phyloP scores from a whole-genome alignment of 1,140 invertebrate species.

The Colletes gigas region DNA sequence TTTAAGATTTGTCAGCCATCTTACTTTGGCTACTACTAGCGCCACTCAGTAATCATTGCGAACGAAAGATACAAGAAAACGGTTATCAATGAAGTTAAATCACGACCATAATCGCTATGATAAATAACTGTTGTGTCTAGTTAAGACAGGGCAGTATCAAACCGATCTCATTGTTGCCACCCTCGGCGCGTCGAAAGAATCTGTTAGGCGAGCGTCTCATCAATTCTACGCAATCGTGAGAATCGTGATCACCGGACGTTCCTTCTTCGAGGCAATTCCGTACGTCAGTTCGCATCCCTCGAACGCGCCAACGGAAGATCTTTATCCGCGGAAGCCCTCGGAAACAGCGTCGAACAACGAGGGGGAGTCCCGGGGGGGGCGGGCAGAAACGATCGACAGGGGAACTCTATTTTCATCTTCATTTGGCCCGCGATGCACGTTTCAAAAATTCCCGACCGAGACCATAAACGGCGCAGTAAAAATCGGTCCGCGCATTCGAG shows the following conservation, averaged over 20 bases:
- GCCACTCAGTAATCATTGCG: no score
- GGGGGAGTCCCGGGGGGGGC: background rate
- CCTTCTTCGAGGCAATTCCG: background rate
- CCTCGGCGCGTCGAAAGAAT: no score
- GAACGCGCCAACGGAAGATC: conserved; percentile 5
- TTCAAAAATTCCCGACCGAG: conserved; percentile 47
- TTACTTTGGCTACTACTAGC: no score
- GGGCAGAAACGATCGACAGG: background rate
- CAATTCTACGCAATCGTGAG: background rate
- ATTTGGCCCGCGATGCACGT: conserved; percentile 17
- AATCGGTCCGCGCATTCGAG: conserved; percentile 33
- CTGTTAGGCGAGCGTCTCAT: background rate
- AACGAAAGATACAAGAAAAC: no score
- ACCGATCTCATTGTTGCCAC: no score
- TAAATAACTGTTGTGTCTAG: no score
- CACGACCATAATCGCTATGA: no score
- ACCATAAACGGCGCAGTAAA: conserved; percentile 33
- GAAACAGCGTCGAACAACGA: background rate
- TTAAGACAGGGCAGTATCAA: no score
- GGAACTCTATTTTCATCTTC: conserved; percentile 39
- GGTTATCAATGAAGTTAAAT: no score
- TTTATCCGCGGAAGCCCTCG: conserved; percentile 7
- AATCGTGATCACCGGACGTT: background rate
- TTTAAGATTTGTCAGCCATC: no score
- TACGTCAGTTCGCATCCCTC: conserved; percentile 11